Evolutionary conservation across 2,113 vertebrate genomes (phyloP).

Genomic region (Phaethon lepturus): DNA sequence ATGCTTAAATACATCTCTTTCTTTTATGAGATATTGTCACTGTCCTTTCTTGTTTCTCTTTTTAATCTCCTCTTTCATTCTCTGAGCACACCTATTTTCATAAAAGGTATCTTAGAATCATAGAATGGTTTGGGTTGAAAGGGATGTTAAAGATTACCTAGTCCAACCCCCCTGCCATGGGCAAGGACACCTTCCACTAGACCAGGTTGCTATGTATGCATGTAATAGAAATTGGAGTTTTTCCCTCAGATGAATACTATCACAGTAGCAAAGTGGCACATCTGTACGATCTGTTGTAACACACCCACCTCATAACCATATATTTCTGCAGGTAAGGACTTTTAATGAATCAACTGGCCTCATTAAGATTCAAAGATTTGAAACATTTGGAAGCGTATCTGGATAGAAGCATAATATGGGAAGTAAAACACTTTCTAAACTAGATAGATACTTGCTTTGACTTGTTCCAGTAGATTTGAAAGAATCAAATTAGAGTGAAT

Average conservation of each 20-base stretch:
- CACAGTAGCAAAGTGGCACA: constrained; percentile 21
- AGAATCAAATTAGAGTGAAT: background rate
- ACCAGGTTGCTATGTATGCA: background rate
- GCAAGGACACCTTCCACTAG: no score
- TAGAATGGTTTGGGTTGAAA: no score
- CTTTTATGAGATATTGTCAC: constrained; percentile 7
- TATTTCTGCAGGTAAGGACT: constrained; percentile 50
- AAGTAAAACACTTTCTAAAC: constrained; percentile 58
- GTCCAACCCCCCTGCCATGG: no score
- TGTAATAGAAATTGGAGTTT: constrained; percentile 63
- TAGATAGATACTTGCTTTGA: constrained; percentile 2
- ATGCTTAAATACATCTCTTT: constrained; percentile 51
- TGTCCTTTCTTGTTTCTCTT: constrained; percentile 15
- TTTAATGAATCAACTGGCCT: constrained; percentile 35
- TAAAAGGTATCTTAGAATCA: background rate
- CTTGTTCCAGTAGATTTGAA: background rate
- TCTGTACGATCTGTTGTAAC: constrained; percentile 37
- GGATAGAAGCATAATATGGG: constrained; percentile 43
- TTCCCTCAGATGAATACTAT: constrained; percentile 55
- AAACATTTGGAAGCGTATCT: constrained; percentile 54
- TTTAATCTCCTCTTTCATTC: constrained; percentile 59
- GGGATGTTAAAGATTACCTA: no score
- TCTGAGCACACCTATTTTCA: constrained; percentile 42
- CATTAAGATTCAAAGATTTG: constrained; percentile 60
- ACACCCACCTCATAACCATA: constrained; percentile 28